Conservation (phyloP, 2,797 vertebrate species). For the Australoheros facetus region DNA sequence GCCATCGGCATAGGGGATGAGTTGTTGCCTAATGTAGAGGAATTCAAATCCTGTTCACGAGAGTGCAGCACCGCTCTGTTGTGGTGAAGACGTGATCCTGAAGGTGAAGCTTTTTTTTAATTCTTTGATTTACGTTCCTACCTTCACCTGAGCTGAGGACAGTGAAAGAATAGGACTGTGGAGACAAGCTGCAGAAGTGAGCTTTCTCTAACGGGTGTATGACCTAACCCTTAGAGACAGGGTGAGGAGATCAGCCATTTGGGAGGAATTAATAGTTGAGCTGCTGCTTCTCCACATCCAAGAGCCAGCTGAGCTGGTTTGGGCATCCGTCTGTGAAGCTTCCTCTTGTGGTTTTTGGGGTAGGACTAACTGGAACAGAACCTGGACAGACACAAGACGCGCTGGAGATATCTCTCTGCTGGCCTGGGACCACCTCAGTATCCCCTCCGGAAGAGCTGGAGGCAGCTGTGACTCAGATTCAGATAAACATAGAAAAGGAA, state of each 20-base stretch:
- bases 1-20: background rate
- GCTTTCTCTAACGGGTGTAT: background rate
- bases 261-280: background rate
- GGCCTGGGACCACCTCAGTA: background rate
- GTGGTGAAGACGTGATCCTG: background rate
- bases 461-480: constrained; percentile 6
- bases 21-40: background rate
- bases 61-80: background rate
- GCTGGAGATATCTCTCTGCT: background rate
- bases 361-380: background rate
- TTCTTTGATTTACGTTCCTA: background rate
- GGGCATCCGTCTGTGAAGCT: constrained; percentile 1
- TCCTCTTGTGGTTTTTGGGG: background rate
- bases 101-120: background rate
- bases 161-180: background rate
- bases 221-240: background rate
- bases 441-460: background rate
- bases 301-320: background rate
- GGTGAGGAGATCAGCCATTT: background rate
- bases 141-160: background rate
- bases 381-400: background rate
- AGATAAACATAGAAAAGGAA: constrained; percentile 30
- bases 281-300: background rate
- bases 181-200: background rate
- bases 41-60: background rate